phyloP scores from a whole-genome alignment of 2,113 vertebrate genomes.

The Hypocryptadius cinnamomeus region DNA sequence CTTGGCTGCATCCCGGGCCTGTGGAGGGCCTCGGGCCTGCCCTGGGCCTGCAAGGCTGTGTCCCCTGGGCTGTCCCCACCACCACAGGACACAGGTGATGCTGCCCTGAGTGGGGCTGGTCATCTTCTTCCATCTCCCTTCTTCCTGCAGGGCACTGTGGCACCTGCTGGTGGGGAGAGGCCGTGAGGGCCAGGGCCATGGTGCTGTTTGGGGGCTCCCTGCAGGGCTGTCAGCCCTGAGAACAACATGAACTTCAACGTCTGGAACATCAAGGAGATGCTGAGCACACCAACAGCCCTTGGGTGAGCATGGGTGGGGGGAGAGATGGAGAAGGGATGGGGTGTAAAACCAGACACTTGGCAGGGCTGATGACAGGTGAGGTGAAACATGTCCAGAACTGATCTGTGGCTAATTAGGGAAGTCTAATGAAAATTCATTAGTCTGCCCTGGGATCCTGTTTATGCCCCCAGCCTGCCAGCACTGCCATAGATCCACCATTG shows the following conservation, averaged over 20 bases:
- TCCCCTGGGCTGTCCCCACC: background rate
- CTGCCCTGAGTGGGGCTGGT: background rate
- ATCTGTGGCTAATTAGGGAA: background rate
- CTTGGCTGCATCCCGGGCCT: background rate
- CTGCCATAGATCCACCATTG: background rate
- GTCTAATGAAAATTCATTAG: background rate
- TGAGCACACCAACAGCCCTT: constrained; percentile 71
- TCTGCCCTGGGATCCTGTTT: too few relatives aligned
- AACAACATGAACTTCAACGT: constrained; percentile 80
- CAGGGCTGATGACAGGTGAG: background rate
- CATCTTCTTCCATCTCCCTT: background rate
- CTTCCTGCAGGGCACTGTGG: background rate
- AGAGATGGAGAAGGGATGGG: background rate
- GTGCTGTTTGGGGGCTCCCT: background rate
- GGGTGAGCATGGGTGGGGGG: constrained; percentile 59
- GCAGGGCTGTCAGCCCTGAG: background rate
- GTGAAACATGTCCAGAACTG: background rate
- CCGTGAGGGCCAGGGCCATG: accelerated
- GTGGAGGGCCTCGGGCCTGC: background rate
- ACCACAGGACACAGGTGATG: background rate
- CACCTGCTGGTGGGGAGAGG: background rate
- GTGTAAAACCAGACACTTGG: background rate
- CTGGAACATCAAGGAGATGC: constrained; percentile 87
- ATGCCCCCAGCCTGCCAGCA: background rate
- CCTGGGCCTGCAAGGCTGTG: background rate